These are phyloP conservation scores for Pterophyllum scalare DNA, from an alignment of 2,113 vertebrate species.

Conservation along the genomic window DNA sequence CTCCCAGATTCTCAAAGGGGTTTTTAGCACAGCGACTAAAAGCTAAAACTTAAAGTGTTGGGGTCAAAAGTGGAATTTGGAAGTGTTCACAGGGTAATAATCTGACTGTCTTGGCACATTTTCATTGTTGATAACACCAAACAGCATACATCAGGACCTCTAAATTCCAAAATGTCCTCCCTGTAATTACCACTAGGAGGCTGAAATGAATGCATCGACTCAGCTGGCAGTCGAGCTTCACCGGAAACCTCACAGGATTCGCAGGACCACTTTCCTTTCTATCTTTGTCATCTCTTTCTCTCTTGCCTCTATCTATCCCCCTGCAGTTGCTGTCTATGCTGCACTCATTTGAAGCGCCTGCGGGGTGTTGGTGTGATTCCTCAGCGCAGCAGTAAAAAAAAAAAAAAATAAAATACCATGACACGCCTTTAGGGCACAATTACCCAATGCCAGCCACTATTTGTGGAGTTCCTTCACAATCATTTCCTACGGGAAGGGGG, in stretches of 20 bases:
- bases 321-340: constrained; percentile 15
- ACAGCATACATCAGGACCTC: background rate
- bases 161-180: background rate
- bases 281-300: constrained; percentile 18
- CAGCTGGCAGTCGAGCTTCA: background rate
- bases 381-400: constrained; percentile 64
- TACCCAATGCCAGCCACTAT: constrained; percentile 77
- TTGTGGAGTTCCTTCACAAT: constrained; percentile 62
- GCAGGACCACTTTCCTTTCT: background rate
- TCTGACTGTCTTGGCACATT: constrained; percentile 8
- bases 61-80: background rate
- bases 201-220: background rate
- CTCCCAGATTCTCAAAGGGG: background rate
- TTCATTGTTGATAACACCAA: background rate
- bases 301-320: background rate
- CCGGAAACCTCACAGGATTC: constrained; percentile 2
- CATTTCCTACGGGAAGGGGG: constrained; percentile 45
- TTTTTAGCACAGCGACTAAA: background rate
- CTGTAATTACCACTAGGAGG: constrained; percentile 32
- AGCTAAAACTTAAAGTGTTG: background rate
- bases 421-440: constrained; percentile 76
- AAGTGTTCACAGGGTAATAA: constrained; percentile 2
- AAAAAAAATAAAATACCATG: constrained; percentile 71
- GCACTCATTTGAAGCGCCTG: constrained; percentile 50
- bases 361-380: constrained; percentile 64